These are phyloP conservation scores for Cichlasoma orientale DNA, from an alignment of 2,797 vertebrate genomes.

Conservation along the genomic window DNA sequence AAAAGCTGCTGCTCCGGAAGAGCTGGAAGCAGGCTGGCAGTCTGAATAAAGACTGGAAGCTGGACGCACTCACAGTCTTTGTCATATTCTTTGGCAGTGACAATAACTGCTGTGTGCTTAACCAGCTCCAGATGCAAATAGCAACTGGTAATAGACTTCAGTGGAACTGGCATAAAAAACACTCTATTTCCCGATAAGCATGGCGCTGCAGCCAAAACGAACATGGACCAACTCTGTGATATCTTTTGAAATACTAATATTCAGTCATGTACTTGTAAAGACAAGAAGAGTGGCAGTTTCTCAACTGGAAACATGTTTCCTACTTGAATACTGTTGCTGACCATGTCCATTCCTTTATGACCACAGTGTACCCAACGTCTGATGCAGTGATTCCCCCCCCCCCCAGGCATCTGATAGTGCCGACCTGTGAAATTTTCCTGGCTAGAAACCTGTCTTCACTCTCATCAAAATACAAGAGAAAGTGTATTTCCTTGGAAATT, in stretches of 20 bases:
- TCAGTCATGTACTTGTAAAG: background rate
- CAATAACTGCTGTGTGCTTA: background rate
- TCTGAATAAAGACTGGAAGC: too few species aligned
- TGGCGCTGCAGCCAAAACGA: conserved; percentile 1
- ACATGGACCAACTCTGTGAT: background rate
- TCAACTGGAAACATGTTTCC: background rate
- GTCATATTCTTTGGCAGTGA: too few species aligned
- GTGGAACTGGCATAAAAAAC: background rate
- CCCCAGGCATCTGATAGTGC: too few species aligned
- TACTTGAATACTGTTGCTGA: background rate
- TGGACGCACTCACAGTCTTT: too few species aligned
- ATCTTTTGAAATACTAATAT: background rate
- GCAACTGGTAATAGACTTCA: background rate
- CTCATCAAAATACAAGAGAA: too few species aligned
- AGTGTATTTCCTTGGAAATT: too few species aligned
- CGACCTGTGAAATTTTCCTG: too few species aligned
- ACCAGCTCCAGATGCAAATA: background rate
- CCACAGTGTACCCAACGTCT: background rate
- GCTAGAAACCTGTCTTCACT: too few species aligned
- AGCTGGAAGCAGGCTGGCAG: background rate
- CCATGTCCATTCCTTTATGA: background rate
- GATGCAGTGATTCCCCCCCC: background rate
- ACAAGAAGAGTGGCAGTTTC: background rate
- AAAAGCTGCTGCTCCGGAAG: background rate
- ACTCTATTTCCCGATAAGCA: background rate